A percentile compares a stretch with the other conserved stretches of the same genome.
Conservation (phyloP, 2,113 vertebrate genomes). For the Enhydra lutris region DNA sequence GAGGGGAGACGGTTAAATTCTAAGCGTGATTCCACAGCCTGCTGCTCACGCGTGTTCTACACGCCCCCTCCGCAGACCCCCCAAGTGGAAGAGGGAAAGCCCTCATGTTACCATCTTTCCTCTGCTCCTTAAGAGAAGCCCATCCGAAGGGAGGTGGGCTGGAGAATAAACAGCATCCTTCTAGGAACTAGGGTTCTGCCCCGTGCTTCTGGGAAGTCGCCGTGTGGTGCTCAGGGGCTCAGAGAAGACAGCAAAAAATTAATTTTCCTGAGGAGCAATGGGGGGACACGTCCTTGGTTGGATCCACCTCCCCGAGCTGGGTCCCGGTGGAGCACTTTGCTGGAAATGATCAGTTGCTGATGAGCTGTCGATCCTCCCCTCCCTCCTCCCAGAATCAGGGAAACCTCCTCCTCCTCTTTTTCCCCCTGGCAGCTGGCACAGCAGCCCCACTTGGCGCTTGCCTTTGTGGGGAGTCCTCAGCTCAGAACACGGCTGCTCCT, state of each 20-base stretch:
- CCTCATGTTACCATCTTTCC: neutral
- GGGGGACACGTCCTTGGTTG: neutral
- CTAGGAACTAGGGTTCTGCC: neutral
- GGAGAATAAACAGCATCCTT: neutral
- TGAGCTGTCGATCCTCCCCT: neutral
- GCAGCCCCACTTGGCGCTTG: conserved; percentile 12
- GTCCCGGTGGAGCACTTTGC: neutral
- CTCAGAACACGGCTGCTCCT: neutral
- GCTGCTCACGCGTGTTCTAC: neutral
- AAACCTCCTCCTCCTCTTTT: neutral
- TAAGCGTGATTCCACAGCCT: neutral
- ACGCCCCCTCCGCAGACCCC: neutral
- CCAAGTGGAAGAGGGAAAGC: neutral
- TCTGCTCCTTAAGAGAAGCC: neutral
- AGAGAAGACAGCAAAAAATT: neutral
- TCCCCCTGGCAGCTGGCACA: conserved; percentile 40
- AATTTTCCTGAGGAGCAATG: neutral
- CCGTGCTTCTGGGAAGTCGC: neutral
- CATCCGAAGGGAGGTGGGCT: neutral
- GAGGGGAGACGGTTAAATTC: neutral
- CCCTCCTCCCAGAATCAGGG: neutral
- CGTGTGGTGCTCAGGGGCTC: neutral
- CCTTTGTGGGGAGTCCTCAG: conserved; percentile 24
- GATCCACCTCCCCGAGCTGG: neutral
- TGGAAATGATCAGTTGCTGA: neutral